phyloP scores from a whole-genome alignment of 2,888 invertebrate species.

The Mystacides longicornis region DNA sequence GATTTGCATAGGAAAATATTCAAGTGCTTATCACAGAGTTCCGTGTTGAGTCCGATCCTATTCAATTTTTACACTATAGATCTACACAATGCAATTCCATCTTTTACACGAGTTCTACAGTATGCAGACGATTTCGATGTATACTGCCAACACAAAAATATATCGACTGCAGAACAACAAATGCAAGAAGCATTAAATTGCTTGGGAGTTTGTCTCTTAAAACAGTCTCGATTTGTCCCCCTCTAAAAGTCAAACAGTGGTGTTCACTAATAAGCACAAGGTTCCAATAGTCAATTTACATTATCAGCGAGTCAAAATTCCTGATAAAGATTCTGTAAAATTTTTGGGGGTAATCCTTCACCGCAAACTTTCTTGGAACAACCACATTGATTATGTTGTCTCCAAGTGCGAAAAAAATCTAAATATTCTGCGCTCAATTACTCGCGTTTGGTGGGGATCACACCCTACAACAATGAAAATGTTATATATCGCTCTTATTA shows the following conservation, averaged over 20 bases:
- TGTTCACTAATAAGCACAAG: not conserved
- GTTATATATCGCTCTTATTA: not conserved
- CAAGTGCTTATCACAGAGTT: no score
- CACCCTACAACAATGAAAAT: no score
- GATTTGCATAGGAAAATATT: no score
- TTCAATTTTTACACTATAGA: no score
- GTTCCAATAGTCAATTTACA: not conserved
- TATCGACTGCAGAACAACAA: no score
- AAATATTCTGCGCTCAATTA: not conserved
- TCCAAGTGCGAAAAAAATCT: not conserved
- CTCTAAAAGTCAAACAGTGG: not conserved
- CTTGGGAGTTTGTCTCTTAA: no score
- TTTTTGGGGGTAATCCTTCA: not conserved
- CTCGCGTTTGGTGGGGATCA: not conserved
- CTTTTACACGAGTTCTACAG: no score
- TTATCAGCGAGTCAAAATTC: not conserved
- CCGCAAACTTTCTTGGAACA: not conserved
- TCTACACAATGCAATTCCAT: no score
- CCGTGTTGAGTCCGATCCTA: no score
- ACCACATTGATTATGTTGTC: not conserved
- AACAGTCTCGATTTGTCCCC: not conserved
- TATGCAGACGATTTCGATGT: no score
- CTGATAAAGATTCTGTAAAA: not conserved
- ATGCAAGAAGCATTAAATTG: no score
- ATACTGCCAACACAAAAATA: no score